phyloP scores from a whole-genome alignment of 1,140 invertebrate species.

The Aphidius gifuensis region DNA sequence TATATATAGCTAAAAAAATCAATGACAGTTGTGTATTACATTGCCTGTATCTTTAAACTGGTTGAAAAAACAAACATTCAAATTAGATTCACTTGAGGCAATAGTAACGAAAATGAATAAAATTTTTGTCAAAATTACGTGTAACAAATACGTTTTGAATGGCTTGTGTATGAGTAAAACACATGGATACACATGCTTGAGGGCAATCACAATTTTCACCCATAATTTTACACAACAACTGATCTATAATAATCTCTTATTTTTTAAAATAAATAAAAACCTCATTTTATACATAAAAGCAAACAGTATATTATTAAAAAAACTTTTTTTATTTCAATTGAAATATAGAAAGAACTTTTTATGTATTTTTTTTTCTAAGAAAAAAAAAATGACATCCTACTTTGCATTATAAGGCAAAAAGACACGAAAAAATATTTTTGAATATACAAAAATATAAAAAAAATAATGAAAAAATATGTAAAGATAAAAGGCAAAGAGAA shows the following conservation, averaged over 20 bases:
- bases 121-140: too few relatives aligned
- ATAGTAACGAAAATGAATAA: slow-evolving; percentile 43
- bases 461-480: too few relatives aligned
- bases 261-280: background rate
- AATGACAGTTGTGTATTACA: slow-evolving; percentile 39
- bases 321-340: too few relatives aligned
- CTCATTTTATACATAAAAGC: too few relatives aligned
- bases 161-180: slow-evolving; percentile 6
- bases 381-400: slow-evolving; percentile 25
- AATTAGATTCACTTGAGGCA: slow-evolving; percentile 48
- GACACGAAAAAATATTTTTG: slow-evolving; percentile 13
- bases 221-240: background rate
- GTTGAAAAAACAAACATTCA: slow-evolving; percentile 54
- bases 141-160: slow-evolving; percentile 22
- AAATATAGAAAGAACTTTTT: too few relatives aligned
- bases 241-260: background rate
- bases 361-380: too few relatives aligned
- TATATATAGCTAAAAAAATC: too few relatives aligned
- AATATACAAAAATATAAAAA: too few relatives aligned
- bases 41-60: slow-evolving; percentile 24
- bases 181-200: slow-evolving; percentile 22
- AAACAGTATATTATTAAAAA: too few relatives aligned
- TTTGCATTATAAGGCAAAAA: slow-evolving; percentile 34
- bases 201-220: slow-evolving; percentile 13
- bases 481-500: background rate